Percentiles rank a stretch among this genome's conserved stretches.
phyloP scores from a whole-genome alignment of 2,888 invertebrate species.

The Melangyna quadrimaculata region DNA sequence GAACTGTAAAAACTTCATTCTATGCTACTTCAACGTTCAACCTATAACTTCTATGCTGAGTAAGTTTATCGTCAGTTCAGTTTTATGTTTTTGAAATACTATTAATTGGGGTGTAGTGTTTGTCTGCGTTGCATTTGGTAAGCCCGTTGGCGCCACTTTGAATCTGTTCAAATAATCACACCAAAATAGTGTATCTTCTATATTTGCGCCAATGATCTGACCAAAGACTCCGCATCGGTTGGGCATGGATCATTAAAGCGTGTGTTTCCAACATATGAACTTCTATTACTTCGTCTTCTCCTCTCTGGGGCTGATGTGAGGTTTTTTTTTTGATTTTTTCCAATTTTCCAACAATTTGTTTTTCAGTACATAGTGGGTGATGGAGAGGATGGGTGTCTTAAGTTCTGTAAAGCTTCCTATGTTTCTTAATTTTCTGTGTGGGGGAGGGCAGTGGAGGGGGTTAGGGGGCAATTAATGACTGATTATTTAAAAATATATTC shows the following conservation, averaged over 20 bases:
- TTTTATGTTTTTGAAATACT: constrained; percentile 56
- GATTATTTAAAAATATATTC: constrained; percentile 57
- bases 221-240: constrained; percentile 69
- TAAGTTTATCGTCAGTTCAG: constrained; percentile 6
- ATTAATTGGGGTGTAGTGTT: constrained; percentile 41
- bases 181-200: background rate
- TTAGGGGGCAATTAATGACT: constrained; percentile 41
- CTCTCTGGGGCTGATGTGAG: background rate
- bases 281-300: background rate
- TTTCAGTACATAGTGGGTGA: constrained; percentile 62
- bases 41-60: background rate
- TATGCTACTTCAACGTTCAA: background rate
- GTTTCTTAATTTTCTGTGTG: background rate
- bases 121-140: constrained; percentile 32
- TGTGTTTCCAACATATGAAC: constrained; percentile 31
- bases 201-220: constrained; percentile 61
- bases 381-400: constrained; percentile 37
- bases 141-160: constrained; percentile 64
- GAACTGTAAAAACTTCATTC: background rate
- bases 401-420: background rate
- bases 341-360: constrained; percentile 1
- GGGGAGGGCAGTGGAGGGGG: background rate
- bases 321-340: background rate
- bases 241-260: constrained; percentile 57
- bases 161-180: constrained; percentile 56